These are phyloP conservation scores for Ophion costatus DNA, from an alignment of 2,888 invertebrate species.

Conservation along the genomic window DNA sequence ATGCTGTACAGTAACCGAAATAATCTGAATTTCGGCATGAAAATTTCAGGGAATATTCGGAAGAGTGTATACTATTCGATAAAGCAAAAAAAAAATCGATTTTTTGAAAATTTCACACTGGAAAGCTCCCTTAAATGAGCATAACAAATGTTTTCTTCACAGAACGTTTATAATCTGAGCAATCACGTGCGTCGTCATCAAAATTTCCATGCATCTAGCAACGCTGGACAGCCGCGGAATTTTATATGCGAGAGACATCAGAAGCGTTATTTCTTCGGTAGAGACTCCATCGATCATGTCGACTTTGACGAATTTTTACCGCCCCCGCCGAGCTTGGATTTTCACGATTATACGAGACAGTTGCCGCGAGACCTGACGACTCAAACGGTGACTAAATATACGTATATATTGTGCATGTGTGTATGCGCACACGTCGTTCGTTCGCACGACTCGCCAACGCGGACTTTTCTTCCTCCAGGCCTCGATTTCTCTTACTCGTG, in stretches of 20 bases:
- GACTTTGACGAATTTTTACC: constrained; percentile 88
- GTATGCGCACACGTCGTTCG: background rate
- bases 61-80: too few relatives aligned
- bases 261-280: constrained; percentile 88
- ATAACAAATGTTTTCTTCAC: constrained; percentile 33
- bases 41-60: too few relatives aligned
- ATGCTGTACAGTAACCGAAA: too few relatives aligned
- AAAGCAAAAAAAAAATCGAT: too few relatives aligned
- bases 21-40: too few relatives aligned
- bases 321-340: constrained; percentile 86
- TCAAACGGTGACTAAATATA: constrained; percentile 85
- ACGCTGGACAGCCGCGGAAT: constrained; percentile 73
- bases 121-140: too few relatives aligned
- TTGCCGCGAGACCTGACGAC: constrained; percentile 88
- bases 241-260: constrained; percentile 83
- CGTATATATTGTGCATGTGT: background rate
- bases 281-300: constrained; percentile 85
- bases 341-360: constrained; percentile 82
- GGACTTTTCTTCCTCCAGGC: constrained; percentile 3
- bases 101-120: too few relatives aligned
- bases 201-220: constrained; percentile 69
- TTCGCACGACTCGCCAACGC: background rate
- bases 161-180: constrained; percentile 79
- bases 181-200: constrained; percentile 76
- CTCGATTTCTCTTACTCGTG: constrained; percentile 29